Evolutionary conservation across 2,888 invertebrate genomes (phyloP), one percentile per base, ranked within the genome.

Genomic region (Hecatera dysodea): DNA sequence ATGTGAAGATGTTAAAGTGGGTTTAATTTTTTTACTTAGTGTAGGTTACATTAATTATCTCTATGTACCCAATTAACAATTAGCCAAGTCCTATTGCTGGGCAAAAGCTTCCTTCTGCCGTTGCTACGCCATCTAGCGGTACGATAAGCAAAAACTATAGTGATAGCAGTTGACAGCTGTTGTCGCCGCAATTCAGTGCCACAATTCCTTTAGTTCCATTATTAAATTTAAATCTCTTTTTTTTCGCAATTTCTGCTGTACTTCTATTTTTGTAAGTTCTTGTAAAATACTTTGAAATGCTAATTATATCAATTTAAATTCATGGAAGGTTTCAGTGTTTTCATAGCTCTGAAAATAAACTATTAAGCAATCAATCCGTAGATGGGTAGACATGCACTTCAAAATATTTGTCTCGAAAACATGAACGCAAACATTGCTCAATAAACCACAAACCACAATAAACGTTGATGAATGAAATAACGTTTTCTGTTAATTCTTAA

Each of bases 371-470:
- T 44, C 11, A 6, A 29, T 24, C 12, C 42, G n/a, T 15, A 29
- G 9, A 1, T 42, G 15, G 11, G 55, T 12, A 44, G 1, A 42
- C 15, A n/a, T 46, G 17, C 27, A 44, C n/a, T 19, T 68, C 1
- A 63, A 24, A 64, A 67, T 55, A 60, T 66, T 19, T 46, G 56
- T 53, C 53, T 75, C 17, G n/a, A 78, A 67, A 61, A 70, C 44
- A 60, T 67, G 36, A 46, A 64, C 48, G 11, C 42, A 52, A n/a
- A 27, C 36, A 39, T 56, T 17, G 22, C 48, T 60, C 5, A 55
- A 46, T 15, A 56, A 67, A 85, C 84, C 82, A 66, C 83, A 81
- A 83, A 60, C 80, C 85, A 57, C 81, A 57, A 65, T 29, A 42
- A 2, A 56, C 15, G 22, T 64, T 63, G 17, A 82, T 84, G 72